Conservation (phyloP, 2,888 invertebrate genomes). For the Gandaritis pyraliata region DNA sequence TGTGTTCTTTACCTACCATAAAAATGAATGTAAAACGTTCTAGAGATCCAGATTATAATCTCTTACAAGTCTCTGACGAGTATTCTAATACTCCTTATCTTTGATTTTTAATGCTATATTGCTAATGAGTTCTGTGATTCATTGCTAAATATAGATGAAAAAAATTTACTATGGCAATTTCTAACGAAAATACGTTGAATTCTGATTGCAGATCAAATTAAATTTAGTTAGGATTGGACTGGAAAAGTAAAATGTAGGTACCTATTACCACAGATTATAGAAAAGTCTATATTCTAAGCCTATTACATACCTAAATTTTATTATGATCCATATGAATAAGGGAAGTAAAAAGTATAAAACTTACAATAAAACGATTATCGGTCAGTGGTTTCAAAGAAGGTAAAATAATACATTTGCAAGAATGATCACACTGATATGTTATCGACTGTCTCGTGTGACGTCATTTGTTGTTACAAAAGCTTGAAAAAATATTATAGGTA, state of each 20-base stretch:
- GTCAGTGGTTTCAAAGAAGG: slow-evolving; percentile 33
- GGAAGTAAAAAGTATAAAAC: not conserved
- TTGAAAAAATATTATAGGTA: not conserved
- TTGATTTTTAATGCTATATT: slow-evolving; percentile 11
- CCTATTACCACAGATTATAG: not conserved
- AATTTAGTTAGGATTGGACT: not conserved
- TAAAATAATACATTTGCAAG: slow-evolving; percentile 10
- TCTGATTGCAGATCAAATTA: no score
- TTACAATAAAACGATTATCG: slow-evolving; percentile 20
- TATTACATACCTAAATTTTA: not conserved
- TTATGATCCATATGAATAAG: not conserved
- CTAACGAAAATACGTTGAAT: slow-evolving; percentile 9
- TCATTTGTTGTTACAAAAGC: slow-evolving; percentile 12
- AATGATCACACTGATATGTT: slow-evolving; percentile 16
- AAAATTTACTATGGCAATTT: slow-evolving; percentile 12
- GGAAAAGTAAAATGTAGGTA: not conserved
- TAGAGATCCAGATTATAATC: slow-evolving; percentile 10
- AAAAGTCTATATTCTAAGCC: no score
- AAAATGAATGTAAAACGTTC: not conserved
- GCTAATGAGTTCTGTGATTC: slow-evolving; percentile 28
- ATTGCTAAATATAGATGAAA: slow-evolving; percentile 30
- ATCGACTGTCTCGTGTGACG: slow-evolving; percentile 17
- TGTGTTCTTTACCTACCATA: not conserved
- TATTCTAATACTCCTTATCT: slow-evolving; percentile 16
- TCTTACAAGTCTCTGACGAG: slow-evolving; percentile 8